These are phyloP conservation scores for Catalaphyllia jardinei DNA, from an alignment of 64 coral and sea anemone species.

Conservation along the genomic window DNA sequence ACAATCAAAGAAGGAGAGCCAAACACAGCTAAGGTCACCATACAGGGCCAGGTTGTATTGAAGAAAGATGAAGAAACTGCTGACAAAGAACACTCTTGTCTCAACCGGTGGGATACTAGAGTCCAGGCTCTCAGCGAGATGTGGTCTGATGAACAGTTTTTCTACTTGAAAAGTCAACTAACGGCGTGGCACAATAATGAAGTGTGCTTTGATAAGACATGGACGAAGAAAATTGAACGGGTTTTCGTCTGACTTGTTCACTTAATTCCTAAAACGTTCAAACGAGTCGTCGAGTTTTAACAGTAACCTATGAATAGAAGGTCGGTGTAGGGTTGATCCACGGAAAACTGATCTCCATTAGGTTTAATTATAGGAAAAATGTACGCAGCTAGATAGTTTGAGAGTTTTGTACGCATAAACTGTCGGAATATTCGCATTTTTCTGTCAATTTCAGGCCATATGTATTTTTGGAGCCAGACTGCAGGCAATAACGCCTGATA, in stretches of 20 bases:
- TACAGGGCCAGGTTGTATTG: constrained; percentile 22
- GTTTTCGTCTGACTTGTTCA: not conserved
- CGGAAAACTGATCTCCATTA: too few relatives aligned
- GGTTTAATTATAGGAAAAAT: too few relatives aligned
- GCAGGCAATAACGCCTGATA: too few relatives aligned
- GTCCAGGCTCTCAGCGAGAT: constrained; percentile 22
- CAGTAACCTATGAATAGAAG: not conserved
- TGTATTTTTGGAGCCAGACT: too few relatives aligned
- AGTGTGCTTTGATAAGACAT: constrained; percentile 17
- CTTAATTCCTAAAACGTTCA: not conserved
- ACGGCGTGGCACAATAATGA: constrained; percentile 24
- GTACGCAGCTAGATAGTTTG: too few relatives aligned
- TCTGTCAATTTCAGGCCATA: too few relatives aligned
- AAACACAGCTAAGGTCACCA: not conserved
- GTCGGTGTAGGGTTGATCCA: too few relatives aligned
- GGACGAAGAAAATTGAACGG: constrained; percentile 28
- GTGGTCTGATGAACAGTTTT: constrained; percentile 27
- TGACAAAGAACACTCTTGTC: not conserved
- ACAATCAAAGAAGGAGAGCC: constrained; percentile 37
- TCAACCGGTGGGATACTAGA: not conserved
- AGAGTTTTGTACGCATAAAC: too few relatives aligned
- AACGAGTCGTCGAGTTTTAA: not conserved
- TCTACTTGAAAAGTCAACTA: constrained; percentile 17
- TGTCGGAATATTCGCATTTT: too few relatives aligned
- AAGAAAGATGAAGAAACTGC: constrained; percentile 13